phyloP scores from a whole-genome alignment of 2,797 vertebrate genomes.

The Manis javanica region DNA sequence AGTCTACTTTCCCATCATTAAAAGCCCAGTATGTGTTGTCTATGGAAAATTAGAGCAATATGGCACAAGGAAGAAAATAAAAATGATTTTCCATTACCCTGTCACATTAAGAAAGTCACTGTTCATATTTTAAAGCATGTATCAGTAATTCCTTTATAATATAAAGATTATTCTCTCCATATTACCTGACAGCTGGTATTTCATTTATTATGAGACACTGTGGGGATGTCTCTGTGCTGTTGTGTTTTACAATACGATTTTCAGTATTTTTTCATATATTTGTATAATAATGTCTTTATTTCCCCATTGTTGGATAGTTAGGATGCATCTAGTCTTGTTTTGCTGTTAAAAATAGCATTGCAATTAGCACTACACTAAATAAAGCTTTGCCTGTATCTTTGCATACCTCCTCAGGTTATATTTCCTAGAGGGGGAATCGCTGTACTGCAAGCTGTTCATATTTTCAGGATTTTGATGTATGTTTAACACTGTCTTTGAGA shows the following conservation, averaged over 20 bases:
- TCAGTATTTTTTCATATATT: conserved; percentile 31
- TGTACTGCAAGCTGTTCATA: not conserved
- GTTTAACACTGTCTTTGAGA: not conserved
- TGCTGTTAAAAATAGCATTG: conserved; percentile 19
- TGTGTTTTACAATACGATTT: not conserved
- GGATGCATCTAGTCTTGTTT: conserved; percentile 20
- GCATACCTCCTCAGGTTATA: not conserved
- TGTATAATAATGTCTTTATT: not conserved
- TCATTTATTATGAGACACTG: not conserved
- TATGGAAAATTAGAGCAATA: not conserved
- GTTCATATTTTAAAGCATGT: not conserved
- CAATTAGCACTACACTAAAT: not conserved
- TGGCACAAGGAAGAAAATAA: conserved; percentile 2
- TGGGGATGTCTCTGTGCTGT: not conserved
- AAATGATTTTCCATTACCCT: not conserved
- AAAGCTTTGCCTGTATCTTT: not conserved
- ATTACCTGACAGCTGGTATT: not conserved
- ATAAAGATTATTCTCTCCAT: not conserved
- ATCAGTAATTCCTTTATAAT: not conserved
- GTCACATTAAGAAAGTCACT: not conserved
- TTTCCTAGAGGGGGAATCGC: not conserved
- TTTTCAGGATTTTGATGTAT: conserved; percentile 23
- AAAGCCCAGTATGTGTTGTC: not conserved
- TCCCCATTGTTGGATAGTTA: not conserved
- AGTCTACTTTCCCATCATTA: not conserved